Evolutionary conservation across 1,140 invertebrate genomes (phyloP).

Genomic region (Berghia stephanieae): DNA sequence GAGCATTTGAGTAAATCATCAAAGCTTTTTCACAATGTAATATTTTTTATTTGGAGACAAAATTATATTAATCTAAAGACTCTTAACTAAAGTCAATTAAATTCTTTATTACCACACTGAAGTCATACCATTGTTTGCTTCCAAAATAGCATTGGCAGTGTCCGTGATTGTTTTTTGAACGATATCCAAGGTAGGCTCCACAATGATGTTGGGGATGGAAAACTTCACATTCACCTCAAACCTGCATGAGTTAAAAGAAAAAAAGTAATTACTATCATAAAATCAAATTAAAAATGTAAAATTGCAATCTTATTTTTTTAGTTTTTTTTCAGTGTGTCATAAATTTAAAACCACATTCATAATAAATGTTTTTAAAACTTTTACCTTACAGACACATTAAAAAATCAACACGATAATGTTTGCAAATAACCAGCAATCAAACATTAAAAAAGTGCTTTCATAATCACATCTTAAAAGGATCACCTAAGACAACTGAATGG

Average conservation of each 20-base stretch:
- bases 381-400: too few relatives aligned
- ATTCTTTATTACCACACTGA: not conserved
- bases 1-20: too few relatives aligned
- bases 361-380: not conserved
- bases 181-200: conserved; percentile 60
- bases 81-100: too few relatives aligned
- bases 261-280: not conserved
- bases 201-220: conserved; percentile 63
- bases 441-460: too few relatives aligned
- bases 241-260: conserved; percentile 41
- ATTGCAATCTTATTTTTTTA: not conserved
- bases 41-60: too few relatives aligned
- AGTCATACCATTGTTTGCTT: conserved; percentile 56
- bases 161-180: conserved; percentile 58
- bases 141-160: conserved; percentile 56
- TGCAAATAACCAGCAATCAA: too few relatives aligned
- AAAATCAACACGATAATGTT: too few relatives aligned
- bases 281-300: not conserved
- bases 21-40: too few relatives aligned
- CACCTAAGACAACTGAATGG: too few relatives aligned
- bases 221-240: conserved; percentile 64
- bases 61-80: too few relatives aligned
- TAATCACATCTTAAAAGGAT: too few relatives aligned
- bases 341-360: not conserved
- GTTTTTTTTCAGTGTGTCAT: not conserved